Percentiles rank a stretch among this genome's conserved stretches.
phyloP scores from a whole-genome alignment of 2,888 invertebrate genomes.

The Hemaris fuciformis region DNA sequence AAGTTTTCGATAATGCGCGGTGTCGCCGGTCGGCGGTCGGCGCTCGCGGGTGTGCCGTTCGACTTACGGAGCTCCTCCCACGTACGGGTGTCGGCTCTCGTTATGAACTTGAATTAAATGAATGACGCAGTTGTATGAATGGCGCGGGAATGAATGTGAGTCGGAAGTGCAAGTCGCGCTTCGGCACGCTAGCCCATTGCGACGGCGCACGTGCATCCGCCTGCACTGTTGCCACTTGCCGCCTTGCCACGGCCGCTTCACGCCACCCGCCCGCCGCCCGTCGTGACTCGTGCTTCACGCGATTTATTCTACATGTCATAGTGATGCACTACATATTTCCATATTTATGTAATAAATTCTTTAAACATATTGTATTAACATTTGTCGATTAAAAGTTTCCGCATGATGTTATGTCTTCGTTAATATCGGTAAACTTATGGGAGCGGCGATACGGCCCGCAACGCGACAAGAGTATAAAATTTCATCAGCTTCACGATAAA shows the following conservation, averaged over 20 bases:
- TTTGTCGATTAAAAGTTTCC: background rate
- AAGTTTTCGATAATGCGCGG: constrained; percentile 47
- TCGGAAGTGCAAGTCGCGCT: constrained; percentile 72
- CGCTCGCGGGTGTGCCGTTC: constrained; percentile 47
- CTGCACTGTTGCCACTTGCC: constrained; percentile 24
- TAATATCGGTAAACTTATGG: constrained; percentile 27
- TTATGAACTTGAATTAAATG: constrained; percentile 79
- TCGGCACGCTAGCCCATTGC: constrained; percentile 67
- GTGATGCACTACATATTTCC: background rate
- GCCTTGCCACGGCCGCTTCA: background rate
- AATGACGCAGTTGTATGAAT: constrained; percentile 78
- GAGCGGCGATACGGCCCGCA: constrained; percentile 28
- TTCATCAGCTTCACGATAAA: constrained; percentile 48
- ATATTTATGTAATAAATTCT: background rate
- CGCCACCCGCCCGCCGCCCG: background rate
- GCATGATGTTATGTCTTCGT: constrained; percentile 14
- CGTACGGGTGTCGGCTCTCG: constrained; percentile 56
- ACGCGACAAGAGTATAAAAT: constrained; percentile 48
- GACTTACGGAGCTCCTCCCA: constrained; percentile 56
- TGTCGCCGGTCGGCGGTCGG: constrained; percentile 38
- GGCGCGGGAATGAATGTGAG: constrained; percentile 76
- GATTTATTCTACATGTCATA: background rate
- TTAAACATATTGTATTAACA: no score
- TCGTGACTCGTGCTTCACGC: background rate
- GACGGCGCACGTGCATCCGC: constrained; percentile 60